Percentiles rank a stretch among this genome's conserved stretches.
These are phyloP conservation scores for Pyxicephalus adspersus DNA, from an alignment of 2,113 vertebrate genomes.

Conservation along the genomic window DNA sequence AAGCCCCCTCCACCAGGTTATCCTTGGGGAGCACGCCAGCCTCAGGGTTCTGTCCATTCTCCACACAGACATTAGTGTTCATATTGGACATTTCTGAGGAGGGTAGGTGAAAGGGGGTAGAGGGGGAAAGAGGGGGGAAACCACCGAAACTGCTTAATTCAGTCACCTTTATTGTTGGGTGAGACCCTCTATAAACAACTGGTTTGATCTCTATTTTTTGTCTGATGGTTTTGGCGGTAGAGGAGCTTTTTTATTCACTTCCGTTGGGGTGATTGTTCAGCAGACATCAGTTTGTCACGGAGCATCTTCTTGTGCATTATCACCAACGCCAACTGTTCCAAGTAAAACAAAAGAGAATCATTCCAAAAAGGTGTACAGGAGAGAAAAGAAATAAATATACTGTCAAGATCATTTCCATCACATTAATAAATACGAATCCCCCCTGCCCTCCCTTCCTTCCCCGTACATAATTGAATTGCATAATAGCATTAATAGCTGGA, in stretches of 20 bases:
- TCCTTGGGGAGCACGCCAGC: slow-evolving; percentile 91
- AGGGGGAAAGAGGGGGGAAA: slow-evolving; percentile 56
- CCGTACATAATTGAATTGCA: slow-evolving; percentile 57
- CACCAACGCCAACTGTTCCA: slow-evolving; percentile 64
- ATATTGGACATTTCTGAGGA: slow-evolving; percentile 81
- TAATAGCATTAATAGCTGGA: slow-evolving; percentile 66
- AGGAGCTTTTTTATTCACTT: slow-evolving; percentile 64
- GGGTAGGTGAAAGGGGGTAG: slow-evolving; percentile 65
- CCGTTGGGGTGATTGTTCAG: slow-evolving; percentile 67
- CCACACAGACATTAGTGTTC: slow-evolving; percentile 92
- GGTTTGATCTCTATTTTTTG: slow-evolving; percentile 1
- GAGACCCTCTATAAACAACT: slow-evolving; percentile 31
- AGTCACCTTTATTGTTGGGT: slow-evolving; percentile 49
- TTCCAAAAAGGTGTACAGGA: slow-evolving; percentile 64
- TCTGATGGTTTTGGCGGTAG: slow-evolving; percentile 66
- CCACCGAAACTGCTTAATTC: slow-evolving; percentile 53
- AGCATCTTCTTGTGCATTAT: slow-evolving; percentile 70
- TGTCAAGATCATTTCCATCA: slow-evolving; percentile 64
- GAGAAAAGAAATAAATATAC: slow-evolving; percentile 50
- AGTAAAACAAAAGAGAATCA: slow-evolving; percentile 76
- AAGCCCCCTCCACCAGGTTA: slow-evolving; percentile 89
- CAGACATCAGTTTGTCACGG: slow-evolving; percentile 64
- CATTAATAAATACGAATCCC: slow-evolving; percentile 62
- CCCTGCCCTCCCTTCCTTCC: background rate
- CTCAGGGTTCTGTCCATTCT: slow-evolving; percentile 85